Evolutionary conservation across 2,797 vertebrate species (phyloP), one percentile per base, ranked within the genome.

Genomic region (Martes flavigula): DNA sequence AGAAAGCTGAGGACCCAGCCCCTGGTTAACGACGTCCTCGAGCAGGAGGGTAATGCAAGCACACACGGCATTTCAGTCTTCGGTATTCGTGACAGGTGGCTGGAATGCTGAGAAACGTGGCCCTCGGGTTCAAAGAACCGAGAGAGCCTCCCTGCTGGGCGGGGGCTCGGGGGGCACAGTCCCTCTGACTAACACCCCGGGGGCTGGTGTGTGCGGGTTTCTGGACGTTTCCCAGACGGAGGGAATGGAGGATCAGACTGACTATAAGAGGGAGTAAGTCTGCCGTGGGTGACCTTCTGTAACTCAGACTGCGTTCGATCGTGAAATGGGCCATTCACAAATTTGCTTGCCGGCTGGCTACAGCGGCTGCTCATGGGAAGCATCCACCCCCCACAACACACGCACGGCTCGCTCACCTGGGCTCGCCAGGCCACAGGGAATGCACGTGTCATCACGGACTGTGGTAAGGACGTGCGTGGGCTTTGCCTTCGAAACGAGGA

Each of bases 1-100:
- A 13, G 13, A 5, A 7, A 10, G 40, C 35, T 1, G 2, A 38
- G 38, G 75, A 72, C 4, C 2, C 7, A 46, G 81, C 30, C 11
- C 4, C 32, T 3, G n/a, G 12, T n/a, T 11, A 18, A 25, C 32
- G 7, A 1, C 9, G 72, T 14, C 2, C 27, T 5, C 18, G 0
- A 7, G 60, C 60, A 6, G 62, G 23, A 40, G 43, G 21, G 32
- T 2, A 1, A 38, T 0, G 3, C 46, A 14, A 35, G 23, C 18
- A 0, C 20, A 8, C 23, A 7, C 3, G 1, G 0, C 14, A 7
- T 5, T 9, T 2, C 0, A 1, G 6, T 0, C 0, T 35, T 0
- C 1, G 0, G 46, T 9, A 1, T 66, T 56, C 5, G 27, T 3
- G 25, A 4, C 1, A 0, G 3, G 68, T 0, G 5, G 30, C 25